phyloP scores from a whole-genome alignment of 2,888 invertebrate genomes.

The Nymphalis urticae region DNA sequence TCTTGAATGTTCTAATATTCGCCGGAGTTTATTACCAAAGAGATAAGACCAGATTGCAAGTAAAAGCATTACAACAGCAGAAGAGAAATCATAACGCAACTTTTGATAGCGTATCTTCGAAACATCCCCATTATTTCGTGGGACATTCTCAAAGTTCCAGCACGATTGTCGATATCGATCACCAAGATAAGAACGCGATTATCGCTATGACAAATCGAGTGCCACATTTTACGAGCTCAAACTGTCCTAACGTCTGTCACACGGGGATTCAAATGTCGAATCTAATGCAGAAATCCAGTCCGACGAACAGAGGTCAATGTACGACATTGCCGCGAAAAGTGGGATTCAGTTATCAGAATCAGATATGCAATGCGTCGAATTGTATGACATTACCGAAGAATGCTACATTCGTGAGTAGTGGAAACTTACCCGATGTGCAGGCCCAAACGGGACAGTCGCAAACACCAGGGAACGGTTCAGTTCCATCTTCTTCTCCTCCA shows the following conservation, averaged over 20 bases:
- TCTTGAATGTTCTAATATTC: conserved; percentile 90
- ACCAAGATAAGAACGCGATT: conserved; percentile 84
- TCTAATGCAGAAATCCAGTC: conserved; percentile 71
- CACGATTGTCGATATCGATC: conserved; percentile 92
- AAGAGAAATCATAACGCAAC: conserved; percentile 83
- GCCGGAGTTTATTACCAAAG: conserved; percentile 92
- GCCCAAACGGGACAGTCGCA: conserved; percentile 74
- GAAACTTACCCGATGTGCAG: conserved; percentile 76
- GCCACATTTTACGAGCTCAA: conserved; percentile 73
- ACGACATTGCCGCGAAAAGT: conserved; percentile 77
- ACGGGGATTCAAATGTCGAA: conserved; percentile 82
- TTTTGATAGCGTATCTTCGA: conserved; percentile 82
- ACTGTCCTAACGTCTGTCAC: conserved; percentile 81
- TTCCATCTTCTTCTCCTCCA: conserved; percentile 71
- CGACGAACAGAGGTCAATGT: conserved; percentile 71
- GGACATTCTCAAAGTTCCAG: conserved; percentile 90
- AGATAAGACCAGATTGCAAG: conserved; percentile 89
- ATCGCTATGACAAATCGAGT: conserved; percentile 77
- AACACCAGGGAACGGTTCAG: conserved; percentile 69
- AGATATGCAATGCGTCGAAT: conserved; percentile 73
- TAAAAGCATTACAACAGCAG: conserved; percentile 86
- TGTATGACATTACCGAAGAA: conserved; percentile 84
- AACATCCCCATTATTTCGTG: conserved; percentile 90
- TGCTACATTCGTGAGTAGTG: conserved; percentile 74
- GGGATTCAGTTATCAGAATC: conserved; percentile 74